A percentile compares a stretch with the other conserved stretches of the same genome.
Conservation (phyloP, 2,888 invertebrate species). For the Cacoxenus indagator region DNA sequence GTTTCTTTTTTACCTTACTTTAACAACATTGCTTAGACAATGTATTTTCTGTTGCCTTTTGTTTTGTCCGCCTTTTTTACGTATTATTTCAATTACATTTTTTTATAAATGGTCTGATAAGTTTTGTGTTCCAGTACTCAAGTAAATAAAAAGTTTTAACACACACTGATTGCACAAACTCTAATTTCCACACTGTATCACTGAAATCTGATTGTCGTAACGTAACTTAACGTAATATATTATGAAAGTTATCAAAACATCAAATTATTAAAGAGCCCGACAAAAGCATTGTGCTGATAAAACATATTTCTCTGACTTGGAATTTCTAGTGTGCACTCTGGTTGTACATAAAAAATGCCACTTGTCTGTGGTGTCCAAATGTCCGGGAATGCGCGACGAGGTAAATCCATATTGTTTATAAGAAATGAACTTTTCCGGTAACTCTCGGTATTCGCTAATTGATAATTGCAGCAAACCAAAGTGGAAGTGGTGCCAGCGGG, state of each 20-base stretch:
- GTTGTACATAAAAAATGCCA: slow-evolving; percentile 99
- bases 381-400: slow-evolving; percentile 97
- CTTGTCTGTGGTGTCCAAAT: slow-evolving; percentile 96
- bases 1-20: no score
- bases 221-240: not conserved
- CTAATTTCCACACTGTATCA: not conserved
- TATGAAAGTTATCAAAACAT: not conserved
- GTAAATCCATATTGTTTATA: slow-evolving; percentile 62
- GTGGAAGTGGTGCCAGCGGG: slow-evolving; percentile 76
- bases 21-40: no score
- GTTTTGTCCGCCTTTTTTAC: no score
- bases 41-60: no score
- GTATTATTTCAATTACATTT: no score
- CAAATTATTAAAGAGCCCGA: not conserved
- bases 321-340: slow-evolving; percentile 92
- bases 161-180: not conserved
- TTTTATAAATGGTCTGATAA: no score
- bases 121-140: no score
- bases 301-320: slow-evolving; percentile 37
- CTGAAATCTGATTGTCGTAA: not conserved
- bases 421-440: not conserved
- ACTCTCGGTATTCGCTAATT: not conserved
- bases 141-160: not conserved
- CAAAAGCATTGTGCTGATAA: slow-evolving; percentile 15
- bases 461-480: slow-evolving; percentile 70